Evolutionary conservation across 2,797 vertebrate genomes (phyloP).

Genomic region (Nyctalus aviator): DNA sequence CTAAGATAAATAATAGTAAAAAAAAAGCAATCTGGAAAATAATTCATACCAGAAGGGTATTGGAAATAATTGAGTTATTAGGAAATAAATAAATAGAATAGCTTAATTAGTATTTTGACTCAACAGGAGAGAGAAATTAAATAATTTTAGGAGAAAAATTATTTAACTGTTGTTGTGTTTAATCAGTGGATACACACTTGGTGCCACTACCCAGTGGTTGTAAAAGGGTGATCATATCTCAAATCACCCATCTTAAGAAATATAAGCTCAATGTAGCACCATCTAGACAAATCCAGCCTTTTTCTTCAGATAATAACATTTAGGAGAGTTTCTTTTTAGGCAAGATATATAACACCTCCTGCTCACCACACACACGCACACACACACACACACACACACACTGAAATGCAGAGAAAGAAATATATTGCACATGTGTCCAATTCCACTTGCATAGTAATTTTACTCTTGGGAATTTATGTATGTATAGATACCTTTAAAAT

Average conservation of each 20-base stretch:
- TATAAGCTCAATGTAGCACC: not conserved
- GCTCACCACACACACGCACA: not conserved
- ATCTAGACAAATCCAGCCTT: not conserved
- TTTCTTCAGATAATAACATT: not conserved
- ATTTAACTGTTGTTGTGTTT: not conserved
- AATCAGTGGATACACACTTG: not conserved
- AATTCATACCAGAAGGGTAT: not conserved
- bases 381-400: too few species aligned
- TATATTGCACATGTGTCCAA: not conserved
- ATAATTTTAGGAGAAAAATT: not conserved
- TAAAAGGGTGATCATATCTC: not conserved
- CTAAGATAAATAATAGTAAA: not conserved
- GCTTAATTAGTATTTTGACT: slow-evolving; percentile 19
- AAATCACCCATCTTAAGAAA: not conserved
- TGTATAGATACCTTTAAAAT: not conserved
- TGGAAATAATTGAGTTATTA: not conserved
- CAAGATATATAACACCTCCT: not conserved
- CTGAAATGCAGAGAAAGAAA: not conserved
- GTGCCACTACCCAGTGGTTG: not conserved
- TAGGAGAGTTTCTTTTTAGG: not conserved
- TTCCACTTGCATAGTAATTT: not conserved
- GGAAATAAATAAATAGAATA: not conserved
- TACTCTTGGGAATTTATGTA: not conserved
- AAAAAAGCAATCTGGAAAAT: not conserved
- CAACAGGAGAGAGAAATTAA: not conserved